Evolutionary conservation across 2,888 invertebrate genomes (phyloP), one percentile per base, ranked within the genome.

Genomic region (Trissolcus brochymenae): DNA sequence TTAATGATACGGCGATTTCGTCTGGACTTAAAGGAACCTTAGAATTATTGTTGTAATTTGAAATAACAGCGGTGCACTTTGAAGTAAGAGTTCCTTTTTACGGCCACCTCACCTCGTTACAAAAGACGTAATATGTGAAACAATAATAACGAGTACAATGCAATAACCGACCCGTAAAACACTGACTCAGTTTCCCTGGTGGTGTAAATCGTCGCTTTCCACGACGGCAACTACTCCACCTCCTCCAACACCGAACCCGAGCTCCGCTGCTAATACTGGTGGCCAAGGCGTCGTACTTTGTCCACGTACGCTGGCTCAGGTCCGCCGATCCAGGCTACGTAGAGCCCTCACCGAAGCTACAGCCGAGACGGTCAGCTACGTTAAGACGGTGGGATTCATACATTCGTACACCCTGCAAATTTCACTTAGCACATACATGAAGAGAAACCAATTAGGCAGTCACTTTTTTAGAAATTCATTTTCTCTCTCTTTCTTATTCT

Each of bases 291-390:
- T 95, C 91, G 94, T 96, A 90, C 95, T 95, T 92, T 95, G 95
- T 91, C 95, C 96, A 88, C 94, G 95, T 91, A 95, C 95, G 90
- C 93, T 96, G 93, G 94, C 95, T 91, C 95, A 95, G 92, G 94
- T 94, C 89, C 94, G 96, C 89, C 93, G 95, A 87, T 93, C 94
- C 89, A 93, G 94, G 88, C 93, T 96, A 90, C 93, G 95, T 90
- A 93, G 96, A 89, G 96, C 96, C 89, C 95, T 95, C 92, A 96
- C 96, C 90, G 95, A 95, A 91, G 95, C 95, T 87, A 95, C 95
- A 90, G 94, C 94, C 90, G 95, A 95, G 91, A 95, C 95, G 87
- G 93, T 95, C 91, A 94, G 93, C 93, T 94, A 94, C 94, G 95
- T 94, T 91, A 94, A 94, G 94, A 95, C 95, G 95, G 95, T 95